A percentile compares a stretch with the other conserved stretches of the same genome.
phyloP scores from a whole-genome alignment of 2,797 vertebrate species.

The Tapera naevia region DNA sequence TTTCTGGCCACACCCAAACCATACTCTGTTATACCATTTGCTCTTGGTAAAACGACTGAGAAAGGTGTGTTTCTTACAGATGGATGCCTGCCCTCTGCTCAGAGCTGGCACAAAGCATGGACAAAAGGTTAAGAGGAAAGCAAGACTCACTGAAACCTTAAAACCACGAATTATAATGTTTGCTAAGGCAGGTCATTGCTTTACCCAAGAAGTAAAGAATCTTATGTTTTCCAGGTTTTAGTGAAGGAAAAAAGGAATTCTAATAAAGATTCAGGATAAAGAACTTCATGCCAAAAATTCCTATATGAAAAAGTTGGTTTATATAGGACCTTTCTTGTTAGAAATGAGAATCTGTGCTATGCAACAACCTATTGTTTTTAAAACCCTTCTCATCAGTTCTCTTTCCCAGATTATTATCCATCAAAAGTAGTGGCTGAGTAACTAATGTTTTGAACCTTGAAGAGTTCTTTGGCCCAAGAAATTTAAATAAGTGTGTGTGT shows the following conservation, averaged over 20 bases:
- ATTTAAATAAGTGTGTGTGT: not conserved
- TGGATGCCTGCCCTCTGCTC: not conserved
- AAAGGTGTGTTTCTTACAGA: not conserved
- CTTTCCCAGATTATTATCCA: not conserved
- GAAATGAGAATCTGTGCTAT: not conserved
- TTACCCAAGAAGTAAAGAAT: not conserved
- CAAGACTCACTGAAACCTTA: not conserved
- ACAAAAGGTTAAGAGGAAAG: not conserved
- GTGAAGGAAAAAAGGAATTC: not conserved
- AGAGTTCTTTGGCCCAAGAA: not conserved
- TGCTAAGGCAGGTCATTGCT: not conserved
- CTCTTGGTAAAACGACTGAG: not conserved
- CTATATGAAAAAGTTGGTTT: not conserved
- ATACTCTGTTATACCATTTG: not conserved
- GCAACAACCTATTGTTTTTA: not conserved
- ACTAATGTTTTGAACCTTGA: slow-evolving; percentile 6
- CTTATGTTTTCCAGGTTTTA: not conserved
- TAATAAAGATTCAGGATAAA: not conserved
- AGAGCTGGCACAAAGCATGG: not conserved
- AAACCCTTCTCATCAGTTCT: not conserved
- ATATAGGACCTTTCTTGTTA: not conserved
- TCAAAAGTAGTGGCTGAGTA: not conserved
- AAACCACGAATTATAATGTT: not conserved
- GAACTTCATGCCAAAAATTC: not conserved
- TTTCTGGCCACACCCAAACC: not conserved